A percentile compares a stretch with the other conserved stretches of the same genome.
phyloP scores from a whole-genome alignment of 2,888 invertebrate species.

The Tetropium fuscum region DNA sequence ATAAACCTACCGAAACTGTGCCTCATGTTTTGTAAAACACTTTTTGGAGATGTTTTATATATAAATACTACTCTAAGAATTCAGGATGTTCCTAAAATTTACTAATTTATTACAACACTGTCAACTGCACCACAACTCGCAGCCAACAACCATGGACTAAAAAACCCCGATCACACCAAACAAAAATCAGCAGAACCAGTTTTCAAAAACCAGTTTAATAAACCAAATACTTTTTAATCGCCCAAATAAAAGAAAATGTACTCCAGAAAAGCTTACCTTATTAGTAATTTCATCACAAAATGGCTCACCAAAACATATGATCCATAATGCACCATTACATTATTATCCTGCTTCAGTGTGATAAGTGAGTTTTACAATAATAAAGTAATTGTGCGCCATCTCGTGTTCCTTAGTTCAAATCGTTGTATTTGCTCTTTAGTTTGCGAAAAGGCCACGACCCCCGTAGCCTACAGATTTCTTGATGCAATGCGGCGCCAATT shows the following conservation, averaged over 20 bases:
- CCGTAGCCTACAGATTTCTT: constrained; percentile 24
- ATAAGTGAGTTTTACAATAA: constrained; percentile 54
- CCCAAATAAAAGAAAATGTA: constrained; percentile 19
- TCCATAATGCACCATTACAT: constrained; percentile 57
- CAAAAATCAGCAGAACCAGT: constrained; percentile 53
- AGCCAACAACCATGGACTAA: constrained; percentile 48
- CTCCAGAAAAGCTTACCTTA: constrained; percentile 46
- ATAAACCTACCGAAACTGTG: constrained; percentile 49
- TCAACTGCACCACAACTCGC: constrained; percentile 52
- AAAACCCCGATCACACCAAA: constrained; percentile 60
- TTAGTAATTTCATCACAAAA: constrained; percentile 41
- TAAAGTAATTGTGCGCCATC: constrained; percentile 42
- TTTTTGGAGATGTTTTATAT: constrained; percentile 32
- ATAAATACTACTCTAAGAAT: constrained; percentile 35
- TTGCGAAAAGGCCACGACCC: too few species aligned
- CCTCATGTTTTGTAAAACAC: constrained; percentile 38
- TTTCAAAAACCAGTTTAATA: constrained; percentile 40
- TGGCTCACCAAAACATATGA: constrained; percentile 54
- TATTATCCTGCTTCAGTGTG: constrained; percentile 50
- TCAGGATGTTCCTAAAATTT: constrained; percentile 28
- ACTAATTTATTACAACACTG: constrained; percentile 50
- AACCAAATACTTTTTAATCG: constrained; percentile 19
- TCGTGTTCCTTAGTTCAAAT: constrained; percentile 12
- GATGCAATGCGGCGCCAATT: background rate
- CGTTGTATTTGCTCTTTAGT: too few species aligned